phyloP scores from a whole-genome alignment of 2,888 invertebrate genomes.

The Amiota mariae region DNA sequence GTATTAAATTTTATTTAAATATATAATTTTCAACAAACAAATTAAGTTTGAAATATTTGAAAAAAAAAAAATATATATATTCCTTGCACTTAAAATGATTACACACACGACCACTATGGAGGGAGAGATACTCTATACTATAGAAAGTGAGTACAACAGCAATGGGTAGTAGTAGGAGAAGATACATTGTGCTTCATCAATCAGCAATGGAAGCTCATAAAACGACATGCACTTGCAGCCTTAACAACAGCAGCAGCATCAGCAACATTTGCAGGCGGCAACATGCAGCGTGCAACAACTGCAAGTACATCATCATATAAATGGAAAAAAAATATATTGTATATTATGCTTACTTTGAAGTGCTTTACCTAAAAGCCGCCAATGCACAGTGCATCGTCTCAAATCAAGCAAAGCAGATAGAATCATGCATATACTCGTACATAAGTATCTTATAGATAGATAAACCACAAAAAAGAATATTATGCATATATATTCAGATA shows the following conservation, averaged over 20 bases:
- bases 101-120: background rate
- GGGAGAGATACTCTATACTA: too few species aligned
- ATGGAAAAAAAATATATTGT: background rate
- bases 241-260: too few species aligned
- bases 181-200: conserved; percentile 51
- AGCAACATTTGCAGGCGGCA: background rate
- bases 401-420: conserved; percentile 21
- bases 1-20: conserved; percentile 21
- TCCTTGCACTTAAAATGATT: conserved; percentile 11
- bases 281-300: conserved; percentile 6
- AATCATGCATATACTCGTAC: conserved; percentile 4
- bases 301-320: background rate
- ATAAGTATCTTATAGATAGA: conserved; percentile 13
- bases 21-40: conserved; percentile 13
- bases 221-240: conserved; percentile 35
- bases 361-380: conserved; percentile 18
- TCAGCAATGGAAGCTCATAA: conserved; percentile 60
- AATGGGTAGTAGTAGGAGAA: too few species aligned
- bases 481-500: too few species aligned
- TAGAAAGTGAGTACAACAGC: background rate
- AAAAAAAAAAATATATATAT: background rate
- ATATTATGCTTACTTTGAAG: conserved; percentile 10
- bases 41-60: background rate
- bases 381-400: background rate
- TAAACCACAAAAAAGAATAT: background rate